Percentiles rank a stretch among this genome's conserved stretches.
Conservation (phyloP, 2,888 invertebrate species). For the Eupeodes luniger region DNA sequence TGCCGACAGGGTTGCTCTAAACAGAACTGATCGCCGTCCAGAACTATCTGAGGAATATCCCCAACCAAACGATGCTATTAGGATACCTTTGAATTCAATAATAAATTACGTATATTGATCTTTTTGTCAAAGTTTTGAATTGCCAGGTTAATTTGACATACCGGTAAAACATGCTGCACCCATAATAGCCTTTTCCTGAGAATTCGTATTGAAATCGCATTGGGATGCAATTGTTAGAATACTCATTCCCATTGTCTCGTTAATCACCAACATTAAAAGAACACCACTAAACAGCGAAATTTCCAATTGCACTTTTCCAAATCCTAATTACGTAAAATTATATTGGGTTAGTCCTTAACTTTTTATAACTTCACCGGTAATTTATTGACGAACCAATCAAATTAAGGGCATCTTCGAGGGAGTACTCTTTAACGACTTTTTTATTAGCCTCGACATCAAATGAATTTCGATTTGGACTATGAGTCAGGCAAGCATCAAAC, state of each 20-base stretch:
- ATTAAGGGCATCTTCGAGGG: slow-evolving; percentile 56
- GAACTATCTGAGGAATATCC: slow-evolving; percentile 86
- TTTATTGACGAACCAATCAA: slow-evolving; percentile 54
- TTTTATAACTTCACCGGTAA: background rate
- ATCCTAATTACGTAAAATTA: slow-evolving; percentile 84
- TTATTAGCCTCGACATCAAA: slow-evolving; percentile 34
- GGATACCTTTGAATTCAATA: slow-evolving; percentile 82
- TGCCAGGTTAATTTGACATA: slow-evolving; percentile 77
- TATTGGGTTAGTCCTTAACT: background rate
- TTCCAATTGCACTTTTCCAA: slow-evolving; percentile 87
- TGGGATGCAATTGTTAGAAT: slow-evolving; percentile 89
- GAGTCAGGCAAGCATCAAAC: slow-evolving; percentile 15
- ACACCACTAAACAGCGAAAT: slow-evolving; percentile 87
- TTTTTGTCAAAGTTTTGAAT: background rate
- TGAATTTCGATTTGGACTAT: background rate
- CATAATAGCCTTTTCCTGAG: slow-evolving; percentile 87
- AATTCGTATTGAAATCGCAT: slow-evolving; percentile 87
- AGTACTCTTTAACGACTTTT: slow-evolving; percentile 24
- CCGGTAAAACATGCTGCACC: slow-evolving; percentile 88
- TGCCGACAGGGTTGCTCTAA: slow-evolving; percentile 85
- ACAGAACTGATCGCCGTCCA: slow-evolving; percentile 85
- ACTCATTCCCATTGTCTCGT: slow-evolving; percentile 89
- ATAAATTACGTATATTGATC: background rate
- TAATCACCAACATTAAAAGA: slow-evolving; percentile 88
- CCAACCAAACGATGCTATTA: slow-evolving; percentile 86